Conservation (phyloP, 2,888 invertebrate genomes). For the Hypercompe scribonia region DNA sequence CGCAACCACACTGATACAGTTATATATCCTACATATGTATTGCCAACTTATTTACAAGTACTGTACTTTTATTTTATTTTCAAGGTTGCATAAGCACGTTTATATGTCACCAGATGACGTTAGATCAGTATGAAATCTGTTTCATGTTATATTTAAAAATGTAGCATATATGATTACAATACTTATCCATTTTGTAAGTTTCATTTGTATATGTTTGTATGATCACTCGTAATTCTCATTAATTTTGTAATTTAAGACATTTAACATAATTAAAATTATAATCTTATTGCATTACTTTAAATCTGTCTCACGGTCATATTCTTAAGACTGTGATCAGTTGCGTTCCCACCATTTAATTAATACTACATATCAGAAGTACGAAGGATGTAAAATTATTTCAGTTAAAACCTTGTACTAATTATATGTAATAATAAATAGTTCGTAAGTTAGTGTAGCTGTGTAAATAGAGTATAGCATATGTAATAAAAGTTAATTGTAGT, state of each 20-base stretch:
- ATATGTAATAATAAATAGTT: too few relatives aligned
- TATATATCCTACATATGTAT: constrained; percentile 46
- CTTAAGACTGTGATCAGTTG: background rate
- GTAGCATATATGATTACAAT: too few relatives aligned
- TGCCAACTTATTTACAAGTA: constrained; percentile 33
- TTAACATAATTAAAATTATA: too few relatives aligned
- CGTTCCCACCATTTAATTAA: constrained; percentile 6
- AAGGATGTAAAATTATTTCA: background rate
- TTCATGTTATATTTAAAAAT: too few relatives aligned
- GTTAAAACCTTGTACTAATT: background rate
- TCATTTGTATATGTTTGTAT: constrained; percentile 17
- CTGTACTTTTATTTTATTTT: constrained; percentile 16
- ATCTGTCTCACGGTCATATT: background rate
- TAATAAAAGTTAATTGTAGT: too few relatives aligned
- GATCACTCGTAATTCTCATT: background rate
- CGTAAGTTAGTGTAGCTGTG: too few relatives aligned
- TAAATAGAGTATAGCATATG: too few relatives aligned
- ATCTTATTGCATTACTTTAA: background rate
- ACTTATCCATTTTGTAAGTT: constrained; percentile 21
- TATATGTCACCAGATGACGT: background rate
- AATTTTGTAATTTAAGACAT: background rate
- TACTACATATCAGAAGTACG: background rate
- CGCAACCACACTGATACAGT: constrained; percentile 57
- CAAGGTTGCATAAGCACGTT: background rate
- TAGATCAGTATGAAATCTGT: background rate